A percentile compares a stretch with the other conserved stretches of the same genome.
These are phyloP conservation scores for Catotricha subobsoleta DNA, from an alignment of 2,888 invertebrate genomes.

Conservation along the genomic window DNA sequence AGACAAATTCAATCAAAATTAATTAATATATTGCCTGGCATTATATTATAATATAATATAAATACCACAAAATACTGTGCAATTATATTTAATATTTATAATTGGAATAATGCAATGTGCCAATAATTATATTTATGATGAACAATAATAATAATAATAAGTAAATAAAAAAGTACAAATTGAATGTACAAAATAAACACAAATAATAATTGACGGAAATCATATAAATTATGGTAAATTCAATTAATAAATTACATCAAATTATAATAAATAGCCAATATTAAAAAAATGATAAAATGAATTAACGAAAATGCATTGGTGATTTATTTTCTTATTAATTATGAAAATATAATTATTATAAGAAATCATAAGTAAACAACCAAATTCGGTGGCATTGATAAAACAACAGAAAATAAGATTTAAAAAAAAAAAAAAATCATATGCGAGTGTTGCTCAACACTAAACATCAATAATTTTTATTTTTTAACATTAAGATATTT, in stretches of 20 bases:
- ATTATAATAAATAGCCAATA: too few relatives aligned
- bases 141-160: background rate
- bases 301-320: too few relatives aligned
- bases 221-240: too few relatives aligned
- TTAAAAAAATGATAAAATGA: too few relatives aligned
- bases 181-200: background rate
- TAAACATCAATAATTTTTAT: too few relatives aligned
- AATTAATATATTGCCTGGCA: slow-evolving; percentile 7
- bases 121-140: slow-evolving; percentile 9
- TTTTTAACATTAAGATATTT: slow-evolving; percentile 3
- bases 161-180: background rate
- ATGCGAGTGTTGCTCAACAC: slow-evolving; percentile 15
- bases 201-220: background rate
- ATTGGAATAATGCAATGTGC: slow-evolving; percentile 12
- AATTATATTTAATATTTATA: slow-evolving; percentile 7
- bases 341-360: too few relatives aligned
- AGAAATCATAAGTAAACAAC: too few relatives aligned
- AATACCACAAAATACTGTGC: slow-evolving; percentile 11
- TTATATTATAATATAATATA: too few relatives aligned
- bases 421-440: slow-evolving; percentile 8
- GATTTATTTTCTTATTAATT: too few relatives aligned
- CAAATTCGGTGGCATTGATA: too few relatives aligned
- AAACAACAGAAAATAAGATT: background rate
- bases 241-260: too few relatives aligned
- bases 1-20: slow-evolving; percentile 8